phyloP scores from a whole-genome alignment of 2,888 invertebrate genomes.

The Himalopsyche anomala region DNA sequence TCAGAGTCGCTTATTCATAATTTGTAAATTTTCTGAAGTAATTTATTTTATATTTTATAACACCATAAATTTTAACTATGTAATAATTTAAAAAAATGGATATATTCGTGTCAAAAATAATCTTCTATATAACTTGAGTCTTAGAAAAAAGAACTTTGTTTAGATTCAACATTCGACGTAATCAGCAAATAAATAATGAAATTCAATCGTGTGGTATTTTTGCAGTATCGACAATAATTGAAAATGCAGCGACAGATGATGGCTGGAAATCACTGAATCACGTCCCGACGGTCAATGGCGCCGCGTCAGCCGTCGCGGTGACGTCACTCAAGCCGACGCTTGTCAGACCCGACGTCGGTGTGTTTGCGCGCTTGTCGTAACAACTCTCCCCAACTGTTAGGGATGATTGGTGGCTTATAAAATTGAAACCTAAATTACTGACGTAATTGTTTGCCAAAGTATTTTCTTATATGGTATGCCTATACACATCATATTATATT shows the following conservation, averaged over 20 bases:
- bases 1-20: too few relatives aligned
- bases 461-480: too few relatives aligned
- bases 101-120: too few relatives aligned
- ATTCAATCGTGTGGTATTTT: neutral
- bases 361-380: slow-evolving; percentile 18
- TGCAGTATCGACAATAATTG: neutral
- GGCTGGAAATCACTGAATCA: neutral
- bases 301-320: slow-evolving; percentile 8
- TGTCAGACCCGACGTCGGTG: neutral
- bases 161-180: neutral
- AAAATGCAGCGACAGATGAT: neutral
- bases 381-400: neutral
- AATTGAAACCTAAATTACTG: too few relatives aligned
- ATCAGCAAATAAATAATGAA: neutral
- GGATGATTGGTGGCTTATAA: neutral
- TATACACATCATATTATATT: too few relatives aligned
- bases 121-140: too few relatives aligned
- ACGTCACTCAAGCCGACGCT: slow-evolving; percentile 9
- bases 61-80: too few relatives aligned
- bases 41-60: too few relatives aligned
- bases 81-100: too few relatives aligned
- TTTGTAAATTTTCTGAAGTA: too few relatives aligned
- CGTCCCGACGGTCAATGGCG: neutral
- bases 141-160: neutral
- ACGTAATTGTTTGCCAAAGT: too few relatives aligned